phyloP scores from a whole-genome alignment of 92 coral and sea anemone species.

The Epizoanthus rinbou region DNA sequence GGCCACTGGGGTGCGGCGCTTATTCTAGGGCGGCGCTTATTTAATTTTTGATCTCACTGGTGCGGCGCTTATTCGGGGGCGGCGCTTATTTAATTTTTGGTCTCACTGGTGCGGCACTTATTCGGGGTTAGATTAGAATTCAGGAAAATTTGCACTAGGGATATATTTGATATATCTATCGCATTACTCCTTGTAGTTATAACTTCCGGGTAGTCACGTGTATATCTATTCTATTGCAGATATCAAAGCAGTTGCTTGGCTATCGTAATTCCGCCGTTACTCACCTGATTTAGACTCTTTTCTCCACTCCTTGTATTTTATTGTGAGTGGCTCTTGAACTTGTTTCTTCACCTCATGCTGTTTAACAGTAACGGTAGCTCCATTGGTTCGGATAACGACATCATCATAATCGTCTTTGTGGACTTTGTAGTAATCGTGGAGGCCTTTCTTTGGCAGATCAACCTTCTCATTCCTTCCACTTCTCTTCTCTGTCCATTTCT shows the following conservation, averaged over 20 bases:
- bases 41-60: too few species aligned
- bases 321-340: conserved; percentile 46
- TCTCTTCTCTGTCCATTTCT: conserved; percentile 34
- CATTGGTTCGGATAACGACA: conserved; percentile 48
- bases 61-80: too few species aligned
- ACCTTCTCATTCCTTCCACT: conserved; percentile 11
- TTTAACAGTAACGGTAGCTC: conserved; percentile 37
- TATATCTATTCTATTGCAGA: neutral
- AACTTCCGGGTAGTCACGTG: neutral
- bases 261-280: neutral
- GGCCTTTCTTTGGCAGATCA: conserved; percentile 8
- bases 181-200: neutral
- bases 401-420: conserved; percentile 40
- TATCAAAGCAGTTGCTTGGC: neutral
- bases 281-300: conserved; percentile 25
- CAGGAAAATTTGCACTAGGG: too few species aligned
- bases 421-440: conserved; percentile 42
- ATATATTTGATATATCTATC: too few species aligned
- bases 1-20: too few species aligned
- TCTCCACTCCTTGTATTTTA: conserved; percentile 44
- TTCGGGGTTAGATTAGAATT: too few species aligned
- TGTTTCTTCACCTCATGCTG: conserved; percentile 23
- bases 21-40: too few species aligned
- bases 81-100: too few species aligned
- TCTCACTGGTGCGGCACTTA: too few species aligned